phyloP scores from a whole-genome alignment of 2,113 vertebrate species.

The Pelecanoides urinatrix region DNA sequence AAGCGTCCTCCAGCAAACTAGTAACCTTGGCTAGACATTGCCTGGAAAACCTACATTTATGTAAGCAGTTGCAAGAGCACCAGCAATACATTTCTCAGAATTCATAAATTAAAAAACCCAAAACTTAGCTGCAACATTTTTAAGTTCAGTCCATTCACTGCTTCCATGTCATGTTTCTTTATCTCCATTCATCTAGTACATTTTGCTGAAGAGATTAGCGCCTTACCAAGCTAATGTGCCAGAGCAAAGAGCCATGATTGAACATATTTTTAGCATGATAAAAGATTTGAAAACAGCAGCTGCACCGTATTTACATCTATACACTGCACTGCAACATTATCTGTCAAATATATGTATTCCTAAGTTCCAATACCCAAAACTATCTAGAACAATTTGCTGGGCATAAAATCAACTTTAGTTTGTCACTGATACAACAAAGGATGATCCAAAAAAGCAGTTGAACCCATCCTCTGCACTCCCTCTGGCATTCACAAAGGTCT shows the following conservation, averaged over 20 bases:
- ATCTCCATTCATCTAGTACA: neutral
- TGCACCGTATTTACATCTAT: neutral
- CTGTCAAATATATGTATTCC: neutral
- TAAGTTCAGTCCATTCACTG: neutral
- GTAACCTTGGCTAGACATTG: neutral
- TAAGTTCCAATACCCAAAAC: neutral
- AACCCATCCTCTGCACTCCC: neutral
- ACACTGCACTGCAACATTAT: neutral
- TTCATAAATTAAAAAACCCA: neutral
- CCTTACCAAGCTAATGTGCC: neutral
- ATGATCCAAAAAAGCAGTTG: neutral
- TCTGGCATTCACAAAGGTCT: neutral
- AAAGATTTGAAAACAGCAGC: neutral
- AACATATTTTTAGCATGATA: neutral
- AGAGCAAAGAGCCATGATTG: neutral
- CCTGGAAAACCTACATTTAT: neutral
- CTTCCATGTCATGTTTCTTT: neutral
- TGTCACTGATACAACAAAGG: neutral
- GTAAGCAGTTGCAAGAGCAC: constrained; percentile 2
- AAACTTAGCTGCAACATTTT: neutral
- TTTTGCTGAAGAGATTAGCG: neutral
- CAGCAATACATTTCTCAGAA: neutral
- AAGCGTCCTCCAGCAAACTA: neutral
- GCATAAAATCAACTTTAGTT: neutral
- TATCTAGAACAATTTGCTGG: neutral